These are phyloP conservation scores for Stenotaenia linearis DNA, from an alignment of 2,888 invertebrate genomes.

Conservation along the genomic window DNA sequence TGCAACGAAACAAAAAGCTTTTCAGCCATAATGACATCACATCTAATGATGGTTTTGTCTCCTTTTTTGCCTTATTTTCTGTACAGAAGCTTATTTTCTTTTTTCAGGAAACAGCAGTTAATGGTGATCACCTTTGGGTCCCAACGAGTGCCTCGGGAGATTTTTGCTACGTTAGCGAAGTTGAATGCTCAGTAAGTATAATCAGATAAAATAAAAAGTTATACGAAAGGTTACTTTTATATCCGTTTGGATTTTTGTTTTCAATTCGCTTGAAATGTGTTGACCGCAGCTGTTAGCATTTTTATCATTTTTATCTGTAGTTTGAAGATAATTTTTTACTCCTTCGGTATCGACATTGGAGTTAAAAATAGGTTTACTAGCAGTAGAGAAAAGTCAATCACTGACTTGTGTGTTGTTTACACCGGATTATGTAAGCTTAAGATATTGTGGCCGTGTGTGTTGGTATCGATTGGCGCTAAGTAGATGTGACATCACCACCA, in stretches of 20 bases:
- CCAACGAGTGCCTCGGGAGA: slow-evolving; percentile 87
- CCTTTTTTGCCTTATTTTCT: not conserved
- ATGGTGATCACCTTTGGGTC: slow-evolving; percentile 90
- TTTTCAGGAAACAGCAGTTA: slow-evolving; percentile 64
- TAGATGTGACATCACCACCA: not conserved
- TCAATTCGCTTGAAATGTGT: too few relatives aligned
- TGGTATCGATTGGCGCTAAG: not conserved
- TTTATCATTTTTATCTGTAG: too few relatives aligned
- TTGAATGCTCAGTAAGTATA: slow-evolving; percentile 71
- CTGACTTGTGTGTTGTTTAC: not conserved
- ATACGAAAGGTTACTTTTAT: not conserved
- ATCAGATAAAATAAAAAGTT: not conserved
- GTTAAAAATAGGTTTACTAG: not conserved
- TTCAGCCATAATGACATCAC: not conserved
- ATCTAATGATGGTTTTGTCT: not conserved
- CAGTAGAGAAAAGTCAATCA: not conserved
- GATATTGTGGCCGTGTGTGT: not conserved
- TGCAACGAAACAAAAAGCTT: not conserved
- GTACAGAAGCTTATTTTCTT: not conserved
- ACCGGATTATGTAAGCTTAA: not conserved
- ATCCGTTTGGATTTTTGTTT: not conserved
- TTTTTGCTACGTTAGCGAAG: slow-evolving; percentile 84
- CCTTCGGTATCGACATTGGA: too few relatives aligned
- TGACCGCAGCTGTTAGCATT: too few relatives aligned
- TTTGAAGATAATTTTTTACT: too few relatives aligned